Base-by-base conservation (phyloP, 2,113 vertebrate genomes). In the Cercopithecus mona region DNA sequence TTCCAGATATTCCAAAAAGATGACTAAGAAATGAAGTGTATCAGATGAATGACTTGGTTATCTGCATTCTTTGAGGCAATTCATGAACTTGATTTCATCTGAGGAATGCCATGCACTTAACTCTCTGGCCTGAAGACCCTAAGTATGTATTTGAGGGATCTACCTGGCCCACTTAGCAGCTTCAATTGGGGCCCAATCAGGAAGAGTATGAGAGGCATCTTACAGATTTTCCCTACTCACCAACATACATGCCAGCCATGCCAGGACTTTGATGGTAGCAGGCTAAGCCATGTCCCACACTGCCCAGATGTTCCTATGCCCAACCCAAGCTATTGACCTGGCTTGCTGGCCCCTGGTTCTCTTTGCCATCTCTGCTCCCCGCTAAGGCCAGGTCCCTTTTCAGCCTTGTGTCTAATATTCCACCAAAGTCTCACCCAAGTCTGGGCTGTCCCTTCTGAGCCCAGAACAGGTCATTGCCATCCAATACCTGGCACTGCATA, bases 1-100 rank as follows among this genome's bases (percentile, higher is more conserved):
- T 79, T 93, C 23, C 3, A 40, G 48, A 32, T 27, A 76, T 23
- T 88, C 38, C 50, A n/a, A 72, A 72, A 95, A 35, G 10, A 8
- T 78, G 55, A 90, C 17, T 48, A 94, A 94, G 22, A 38, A 83
- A 10, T 38, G 23, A 95, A 43, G 78, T n/a, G 14, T 52, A 38
- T 59, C 18, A 43, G 52, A 95, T 27, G 14, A 22, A 38, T 22
- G 27, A 27, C 30, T 79, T 45, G 40, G 5, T 25, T 25, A 45
- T 2, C 2, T n/a, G 3, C 17, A 11, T 90, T 61, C 64, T 73
- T 43, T 25, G 38, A 94, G 30, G 17, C 35, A 20, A 32, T 61
- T 27, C 11, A 12, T 55, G 40, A 73, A 52, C 12, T 43, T 45
- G 13, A 22, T 27, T 88, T 40, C 43, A 3, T 45, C 12, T 1